Percentiles rank a stretch among this genome's conserved stretches.
phyloP scores from a whole-genome alignment of 1,140 invertebrate species.

The Bombus haemorrhoidalis region DNA sequence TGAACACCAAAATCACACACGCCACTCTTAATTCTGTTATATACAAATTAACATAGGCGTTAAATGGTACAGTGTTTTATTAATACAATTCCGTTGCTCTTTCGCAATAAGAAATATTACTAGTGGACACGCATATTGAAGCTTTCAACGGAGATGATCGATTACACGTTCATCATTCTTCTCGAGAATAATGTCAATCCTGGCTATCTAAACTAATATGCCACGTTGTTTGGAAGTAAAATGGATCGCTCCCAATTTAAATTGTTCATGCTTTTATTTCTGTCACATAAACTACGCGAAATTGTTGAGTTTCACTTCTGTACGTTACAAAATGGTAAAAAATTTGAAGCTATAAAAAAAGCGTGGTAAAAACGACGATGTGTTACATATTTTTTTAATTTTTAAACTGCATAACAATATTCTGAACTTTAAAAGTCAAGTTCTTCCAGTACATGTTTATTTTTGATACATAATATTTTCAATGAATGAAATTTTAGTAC shows the following conservation, averaged over 20 bases:
- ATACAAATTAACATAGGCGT: not conserved
- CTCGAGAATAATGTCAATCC: constrained; percentile 42
- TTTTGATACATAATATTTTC: not conserved
- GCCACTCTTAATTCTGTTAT: not conserved
- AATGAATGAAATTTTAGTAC: not conserved
- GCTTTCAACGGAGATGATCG: constrained; percentile 47
- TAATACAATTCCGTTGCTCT: not conserved
- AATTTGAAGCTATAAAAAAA: too few species aligned
- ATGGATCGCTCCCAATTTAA: constrained; percentile 44
- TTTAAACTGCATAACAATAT: not conserved
- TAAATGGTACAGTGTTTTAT: not conserved
- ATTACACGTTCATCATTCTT: constrained; percentile 52
- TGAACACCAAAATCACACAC: not conserved
- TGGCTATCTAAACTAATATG: constrained; percentile 34
- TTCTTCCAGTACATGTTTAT: not conserved
- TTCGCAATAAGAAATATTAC: constrained; percentile 21
- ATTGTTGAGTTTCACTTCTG: not conserved
- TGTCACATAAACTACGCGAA: constrained; percentile 1
- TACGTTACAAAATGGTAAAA: not conserved
- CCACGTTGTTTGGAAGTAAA: constrained; percentile 35
- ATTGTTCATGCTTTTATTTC: constrained; percentile 13
- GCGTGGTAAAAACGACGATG: too few species aligned
- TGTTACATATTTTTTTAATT: not conserved
- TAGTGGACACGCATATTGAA: constrained; percentile 30
- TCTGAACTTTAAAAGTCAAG: not conserved